These are phyloP conservation scores for Zeuzera pyrina DNA, from an alignment of 2,888 invertebrate genomes.

Conservation along the genomic window DNA sequence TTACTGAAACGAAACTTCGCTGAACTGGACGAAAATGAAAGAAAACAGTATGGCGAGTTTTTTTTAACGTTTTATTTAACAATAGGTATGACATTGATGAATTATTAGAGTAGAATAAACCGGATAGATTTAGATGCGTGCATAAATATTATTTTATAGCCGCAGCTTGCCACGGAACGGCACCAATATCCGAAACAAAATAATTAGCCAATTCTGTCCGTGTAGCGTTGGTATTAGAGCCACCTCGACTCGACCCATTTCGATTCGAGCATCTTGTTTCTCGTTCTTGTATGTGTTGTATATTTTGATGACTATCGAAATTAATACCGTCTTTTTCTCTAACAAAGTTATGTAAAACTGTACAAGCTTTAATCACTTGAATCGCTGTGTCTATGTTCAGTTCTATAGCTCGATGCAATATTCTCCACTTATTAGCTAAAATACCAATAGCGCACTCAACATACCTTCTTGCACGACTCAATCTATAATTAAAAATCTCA, in stretches of 20 bases:
- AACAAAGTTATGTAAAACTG: conserved; percentile 8
- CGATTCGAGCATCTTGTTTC: not conserved
- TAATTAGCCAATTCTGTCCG: conserved; percentile 10
- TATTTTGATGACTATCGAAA: conserved; percentile 3
- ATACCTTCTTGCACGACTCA: conserved; percentile 21
- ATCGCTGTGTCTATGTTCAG: conserved; percentile 10
- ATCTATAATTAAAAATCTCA: conserved; percentile 23
- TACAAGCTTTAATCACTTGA: conserved; percentile 7
- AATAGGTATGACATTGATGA: too few species aligned
- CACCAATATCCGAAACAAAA: conserved; percentile 8
- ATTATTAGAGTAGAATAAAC: too few species aligned
- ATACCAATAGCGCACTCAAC: conserved; percentile 30
- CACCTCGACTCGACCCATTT: conserved; percentile 4
- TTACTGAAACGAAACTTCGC: too few species aligned
- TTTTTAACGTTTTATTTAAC: too few species aligned
- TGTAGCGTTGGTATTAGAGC: conserved; percentile 9
- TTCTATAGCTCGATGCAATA: conserved; percentile 21
- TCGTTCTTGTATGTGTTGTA: not conserved
- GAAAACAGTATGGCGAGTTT: too few species aligned
- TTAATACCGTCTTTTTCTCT: conserved; percentile 6
- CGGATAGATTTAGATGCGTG: too few species aligned
- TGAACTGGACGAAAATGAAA: too few species aligned
- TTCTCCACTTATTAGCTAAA: conserved; percentile 24
- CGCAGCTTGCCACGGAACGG: conserved; percentile 8
- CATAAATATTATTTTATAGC: too few species aligned